Conservation (phyloP, 2,888 invertebrate species). For the Ganaspis brasiliensis region DNA sequence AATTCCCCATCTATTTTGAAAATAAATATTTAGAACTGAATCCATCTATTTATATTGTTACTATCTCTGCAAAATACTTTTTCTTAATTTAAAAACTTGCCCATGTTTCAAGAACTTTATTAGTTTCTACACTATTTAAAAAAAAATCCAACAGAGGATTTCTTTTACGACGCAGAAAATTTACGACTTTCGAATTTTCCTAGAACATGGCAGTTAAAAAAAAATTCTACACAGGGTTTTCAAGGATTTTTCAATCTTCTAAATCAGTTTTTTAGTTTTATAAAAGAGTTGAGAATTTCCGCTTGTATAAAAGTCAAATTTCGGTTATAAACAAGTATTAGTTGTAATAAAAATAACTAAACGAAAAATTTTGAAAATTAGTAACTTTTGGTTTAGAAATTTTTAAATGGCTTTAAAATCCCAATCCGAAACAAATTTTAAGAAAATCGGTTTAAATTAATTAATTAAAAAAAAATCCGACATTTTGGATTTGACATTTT, state of each 20-base stretch:
- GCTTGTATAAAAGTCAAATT: too few species aligned
- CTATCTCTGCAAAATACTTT: not conserved
- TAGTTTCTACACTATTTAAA: not conserved
- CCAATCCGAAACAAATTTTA: too few species aligned
- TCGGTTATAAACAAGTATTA: too few species aligned
- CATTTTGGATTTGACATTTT: too few species aligned
- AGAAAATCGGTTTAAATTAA: too few species aligned
- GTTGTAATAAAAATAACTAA: not conserved
- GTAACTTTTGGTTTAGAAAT: too few species aligned
- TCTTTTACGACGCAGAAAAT: conserved; percentile 16
- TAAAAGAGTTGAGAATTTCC: too few species aligned
- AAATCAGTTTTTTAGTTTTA: not conserved
- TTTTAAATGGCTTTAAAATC: too few species aligned
- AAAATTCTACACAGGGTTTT: not conserved
- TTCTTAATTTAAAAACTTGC: not conserved
- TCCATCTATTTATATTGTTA: not conserved
- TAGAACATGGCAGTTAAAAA: not conserved
- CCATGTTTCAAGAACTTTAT: conserved; percentile 6
- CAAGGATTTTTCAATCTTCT: not conserved
- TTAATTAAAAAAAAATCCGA: too few species aligned
- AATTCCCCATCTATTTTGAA: too few species aligned
- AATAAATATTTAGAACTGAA: too few species aligned
- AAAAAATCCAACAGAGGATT: conserved; percentile 14
- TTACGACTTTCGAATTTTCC: not conserved
- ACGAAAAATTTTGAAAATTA: too few species aligned